These are phyloP conservation scores for Hirudo medicinalis DNA, from an alignment of 1,140 invertebrate genomes.

Conservation along the genomic window DNA sequence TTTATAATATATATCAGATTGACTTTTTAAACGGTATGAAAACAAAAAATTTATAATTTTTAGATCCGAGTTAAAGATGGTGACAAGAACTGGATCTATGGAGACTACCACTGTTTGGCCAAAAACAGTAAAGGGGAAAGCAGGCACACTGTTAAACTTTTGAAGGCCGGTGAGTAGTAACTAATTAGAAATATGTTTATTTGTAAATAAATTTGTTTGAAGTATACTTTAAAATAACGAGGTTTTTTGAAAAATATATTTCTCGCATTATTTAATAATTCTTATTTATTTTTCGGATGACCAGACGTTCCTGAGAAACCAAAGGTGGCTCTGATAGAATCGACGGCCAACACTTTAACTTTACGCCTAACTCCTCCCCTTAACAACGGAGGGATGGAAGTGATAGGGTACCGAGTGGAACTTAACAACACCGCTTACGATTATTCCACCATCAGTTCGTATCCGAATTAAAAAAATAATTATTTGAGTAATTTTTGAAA, in stretches of 20 bases:
- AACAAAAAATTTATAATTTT: neutral
- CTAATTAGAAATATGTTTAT: neutral
- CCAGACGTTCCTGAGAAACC: constrained; percentile 18
- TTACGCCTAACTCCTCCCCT: constrained; percentile 60
- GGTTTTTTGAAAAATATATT: neutral
- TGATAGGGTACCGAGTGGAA: constrained; percentile 56
- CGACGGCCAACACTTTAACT: constrained; percentile 60
- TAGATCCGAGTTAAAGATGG: constrained; percentile 16
- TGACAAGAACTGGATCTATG: constrained; percentile 43
- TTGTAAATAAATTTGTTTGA: no score
- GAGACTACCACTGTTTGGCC: constrained; percentile 66
- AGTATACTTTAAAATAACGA: neutral
- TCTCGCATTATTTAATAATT: neutral
- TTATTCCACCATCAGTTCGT: neutral
- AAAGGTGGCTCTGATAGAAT: constrained; percentile 21
- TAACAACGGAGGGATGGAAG: constrained; percentile 57
- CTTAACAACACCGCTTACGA: constrained; percentile 51
- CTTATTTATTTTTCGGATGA: neutral
- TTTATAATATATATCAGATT: no score
- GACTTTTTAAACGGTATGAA: no score
- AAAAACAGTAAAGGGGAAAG: constrained; percentile 58
- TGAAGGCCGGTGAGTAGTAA: constrained; percentile 48
- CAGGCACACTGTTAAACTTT: constrained; percentile 55
- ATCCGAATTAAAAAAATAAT: neutral
- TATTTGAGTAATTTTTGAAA: no score